Evolutionary conservation across 23 tunicate genomes (phyloP).

Genomic region (Trididemnum clinides): DNA sequence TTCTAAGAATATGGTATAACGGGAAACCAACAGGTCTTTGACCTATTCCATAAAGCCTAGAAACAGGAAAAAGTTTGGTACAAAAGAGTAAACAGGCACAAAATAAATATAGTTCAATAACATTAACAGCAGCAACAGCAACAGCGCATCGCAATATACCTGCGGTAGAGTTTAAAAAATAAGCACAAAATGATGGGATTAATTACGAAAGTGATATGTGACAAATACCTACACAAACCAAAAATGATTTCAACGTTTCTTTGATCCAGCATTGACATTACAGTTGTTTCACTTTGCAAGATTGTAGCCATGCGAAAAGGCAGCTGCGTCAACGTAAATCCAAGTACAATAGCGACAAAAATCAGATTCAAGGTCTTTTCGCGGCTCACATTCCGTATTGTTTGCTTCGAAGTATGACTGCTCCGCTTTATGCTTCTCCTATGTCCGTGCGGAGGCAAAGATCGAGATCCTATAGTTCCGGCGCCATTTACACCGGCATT

Average conservation of each 20-base stretch:
- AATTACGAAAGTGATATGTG: conserved; percentile 47
- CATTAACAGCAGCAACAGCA: conserved; percentile 48
- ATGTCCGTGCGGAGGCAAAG: conserved; percentile 89
- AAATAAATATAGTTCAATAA: no score
- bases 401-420: conserved; percentile 43
- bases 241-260: conserved; percentile 29
- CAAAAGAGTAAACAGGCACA: no score
- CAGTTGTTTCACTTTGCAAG: conserved; percentile 48
- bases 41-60: no score
- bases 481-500: conserved; percentile 41
- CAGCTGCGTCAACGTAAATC: conserved; percentile 66
- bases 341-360: conserved; percentile 56
- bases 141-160: conserved; percentile 47
- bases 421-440: conserved; percentile 44
- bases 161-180: conserved; percentile 58
- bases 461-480: conserved; percentile 45
- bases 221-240: conserved; percentile 54
- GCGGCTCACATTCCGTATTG: conserved; percentile 38
- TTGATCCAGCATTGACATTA: conserved; percentile 22
- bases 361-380: conserved; percentile 68
- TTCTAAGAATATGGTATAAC: no score
- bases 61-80: no score
- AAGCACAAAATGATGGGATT: conserved; percentile 75
- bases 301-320: conserved; percentile 59
- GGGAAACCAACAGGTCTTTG: no score